Evolutionary conservation across 2,888 invertebrate species (phyloP).

Genomic region (Philhelius pedissequus): DNA sequence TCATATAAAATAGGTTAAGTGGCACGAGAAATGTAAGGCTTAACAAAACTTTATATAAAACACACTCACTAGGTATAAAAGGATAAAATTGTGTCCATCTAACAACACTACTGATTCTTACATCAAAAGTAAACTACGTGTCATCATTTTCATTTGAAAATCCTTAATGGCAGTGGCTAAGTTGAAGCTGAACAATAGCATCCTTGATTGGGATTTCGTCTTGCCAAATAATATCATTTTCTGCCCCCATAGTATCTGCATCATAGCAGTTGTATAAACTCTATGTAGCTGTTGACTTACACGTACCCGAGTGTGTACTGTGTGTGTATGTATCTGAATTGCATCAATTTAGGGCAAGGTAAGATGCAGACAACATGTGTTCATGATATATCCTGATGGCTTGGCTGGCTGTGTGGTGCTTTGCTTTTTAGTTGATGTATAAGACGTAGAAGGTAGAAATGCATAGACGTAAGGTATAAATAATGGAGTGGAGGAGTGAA

Average conservation of each 20-base stretch:
- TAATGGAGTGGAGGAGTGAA: conserved; percentile 42
- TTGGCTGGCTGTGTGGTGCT: not conserved
- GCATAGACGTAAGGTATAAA: not conserved
- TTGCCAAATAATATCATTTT: conserved; percentile 45
- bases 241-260: not conserved
- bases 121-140: conserved; percentile 31
- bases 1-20: too few species aligned
- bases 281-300: conserved; percentile 40
- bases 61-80: too few species aligned
- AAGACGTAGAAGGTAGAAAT: not conserved
- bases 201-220: conserved; percentile 59
- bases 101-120: not conserved
- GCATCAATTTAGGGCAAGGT: conserved; percentile 59
- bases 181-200: conserved; percentile 57
- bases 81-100: not conserved
- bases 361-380: conserved; percentile 21
- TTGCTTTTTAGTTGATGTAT: not conserved
- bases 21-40: too few species aligned
- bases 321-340: conserved; percentile 31
- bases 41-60: too few species aligned
- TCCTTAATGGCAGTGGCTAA: conserved; percentile 55
- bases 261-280: not conserved
- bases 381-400: conserved; percentile 40
- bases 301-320: not conserved
- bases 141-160: conserved; percentile 64